A percentile compares a stretch with the other conserved stretches of the same genome.
These are phyloP conservation scores for Copidosoma aretas DNA, from an alignment of 2,888 invertebrate species.

Conservation along the genomic window DNA sequence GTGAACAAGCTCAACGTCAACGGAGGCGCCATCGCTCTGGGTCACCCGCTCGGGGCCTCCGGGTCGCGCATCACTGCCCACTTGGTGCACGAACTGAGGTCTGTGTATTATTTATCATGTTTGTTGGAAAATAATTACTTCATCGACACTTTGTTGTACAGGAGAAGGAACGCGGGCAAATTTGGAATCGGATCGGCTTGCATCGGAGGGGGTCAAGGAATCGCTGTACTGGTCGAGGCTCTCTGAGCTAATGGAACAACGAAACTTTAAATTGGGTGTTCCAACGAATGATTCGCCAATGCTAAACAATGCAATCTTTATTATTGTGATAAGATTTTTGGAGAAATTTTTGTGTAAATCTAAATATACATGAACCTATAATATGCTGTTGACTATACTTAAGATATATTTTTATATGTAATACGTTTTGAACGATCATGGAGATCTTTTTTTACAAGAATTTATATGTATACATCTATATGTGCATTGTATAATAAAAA, in stretches of 20 bases:
- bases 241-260: slow-evolving; percentile 62
- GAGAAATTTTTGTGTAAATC: neutral
- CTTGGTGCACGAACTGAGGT: slow-evolving; percentile 90
- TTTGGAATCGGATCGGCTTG: slow-evolving; percentile 94
- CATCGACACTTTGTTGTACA: slow-evolving; percentile 55
- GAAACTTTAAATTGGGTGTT: neutral
- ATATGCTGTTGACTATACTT: slow-evolving; percentile 2
- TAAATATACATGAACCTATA: slow-evolving; percentile 9
- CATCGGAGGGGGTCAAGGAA: slow-evolving; percentile 98
- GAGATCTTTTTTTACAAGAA: neutral
- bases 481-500: too few relatives aligned
- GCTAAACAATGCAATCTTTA: slow-evolving; percentile 22
- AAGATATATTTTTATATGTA: slow-evolving; percentile 34
- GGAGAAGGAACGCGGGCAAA: slow-evolving; percentile 85
- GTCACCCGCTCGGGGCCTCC: slow-evolving; percentile 96
- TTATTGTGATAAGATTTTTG: slow-evolving; percentile 19
- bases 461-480: neutral
- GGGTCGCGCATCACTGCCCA: slow-evolving; percentile 92
- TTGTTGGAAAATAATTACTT: too few relatives aligned
- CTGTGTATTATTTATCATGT: slow-evolving; percentile 27
- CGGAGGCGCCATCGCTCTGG: slow-evolving; percentile 95
- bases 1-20: slow-evolving; percentile 88
- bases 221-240: slow-evolving; percentile 87
- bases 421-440: slow-evolving; percentile 8
- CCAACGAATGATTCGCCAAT: neutral